A percentile compares a stretch with the other conserved stretches of the same genome.
Conservation (phyloP, 2,888 invertebrate species). For the Pristionchus fissidentatus region DNA sequence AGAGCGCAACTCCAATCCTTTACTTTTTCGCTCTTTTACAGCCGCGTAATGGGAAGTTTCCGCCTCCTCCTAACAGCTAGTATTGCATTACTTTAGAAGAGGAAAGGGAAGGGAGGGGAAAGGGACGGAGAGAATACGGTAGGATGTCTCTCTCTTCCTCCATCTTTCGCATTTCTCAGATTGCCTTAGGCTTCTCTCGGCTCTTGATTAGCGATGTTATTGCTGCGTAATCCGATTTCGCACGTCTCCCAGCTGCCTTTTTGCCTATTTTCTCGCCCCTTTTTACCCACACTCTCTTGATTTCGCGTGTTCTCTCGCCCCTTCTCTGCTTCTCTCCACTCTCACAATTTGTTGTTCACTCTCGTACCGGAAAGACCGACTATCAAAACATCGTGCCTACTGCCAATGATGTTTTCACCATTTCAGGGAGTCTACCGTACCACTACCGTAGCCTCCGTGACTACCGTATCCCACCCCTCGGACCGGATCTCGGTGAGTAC, state of each 20-base stretch:
- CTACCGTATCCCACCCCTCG: background rate
- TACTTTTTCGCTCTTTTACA: too few relatives aligned
- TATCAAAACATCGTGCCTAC: conserved; percentile 10
- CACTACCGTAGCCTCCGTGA: background rate
- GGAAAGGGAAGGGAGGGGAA: too few relatives aligned
- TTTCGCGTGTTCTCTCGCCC: background rate
- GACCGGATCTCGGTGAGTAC: conserved; percentile 28
- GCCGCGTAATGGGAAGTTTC: too few relatives aligned
- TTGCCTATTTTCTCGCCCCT: too few relatives aligned
- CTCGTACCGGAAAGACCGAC: background rate
- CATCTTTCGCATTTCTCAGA: too few relatives aligned
- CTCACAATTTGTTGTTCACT: background rate
- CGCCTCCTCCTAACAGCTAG: too few relatives aligned
- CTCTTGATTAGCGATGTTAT: background rate
- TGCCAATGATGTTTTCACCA: background rate
- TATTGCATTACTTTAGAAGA: too few relatives aligned
- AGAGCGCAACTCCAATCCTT: too few relatives aligned
- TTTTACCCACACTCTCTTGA: background rate
- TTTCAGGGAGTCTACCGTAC: conserved; percentile 31
- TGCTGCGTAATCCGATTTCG: background rate
- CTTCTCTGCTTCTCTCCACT: background rate
- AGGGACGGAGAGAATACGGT: too few relatives aligned
- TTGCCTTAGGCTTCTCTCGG: too few relatives aligned
- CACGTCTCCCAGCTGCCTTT: too few relatives aligned
- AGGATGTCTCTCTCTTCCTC: too few relatives aligned